phyloP scores from a whole-genome alignment of 2,797 vertebrate species.

The Sitta carolinensis region DNA sequence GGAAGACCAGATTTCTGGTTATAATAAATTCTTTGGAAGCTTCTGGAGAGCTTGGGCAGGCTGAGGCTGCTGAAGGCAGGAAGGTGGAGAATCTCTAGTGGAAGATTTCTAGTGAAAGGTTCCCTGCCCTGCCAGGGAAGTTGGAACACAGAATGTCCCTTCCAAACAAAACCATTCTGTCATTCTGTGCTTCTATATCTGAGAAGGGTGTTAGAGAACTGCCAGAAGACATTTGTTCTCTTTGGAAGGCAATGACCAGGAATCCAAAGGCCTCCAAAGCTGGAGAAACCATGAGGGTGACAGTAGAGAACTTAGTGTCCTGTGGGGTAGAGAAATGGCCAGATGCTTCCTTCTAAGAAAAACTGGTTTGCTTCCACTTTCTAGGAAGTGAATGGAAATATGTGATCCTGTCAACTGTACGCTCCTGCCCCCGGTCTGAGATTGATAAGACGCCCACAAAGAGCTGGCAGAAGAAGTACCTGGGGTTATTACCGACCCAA shows the following conservation, averaged over 20 bases:
- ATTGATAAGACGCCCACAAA: slow-evolving; percentile 72
- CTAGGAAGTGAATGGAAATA: slow-evolving; percentile 90
- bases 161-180: neutral
- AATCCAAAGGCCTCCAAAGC: neutral
- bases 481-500: slow-evolving; percentile 83
- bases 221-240: fast-evolving
- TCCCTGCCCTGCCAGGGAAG: neutral
- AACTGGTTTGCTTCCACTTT: neutral
- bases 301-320: neutral
- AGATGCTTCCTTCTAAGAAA: neutral
- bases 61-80: neutral
- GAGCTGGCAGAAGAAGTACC: slow-evolving; percentile 79
- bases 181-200: neutral
- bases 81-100: neutral
- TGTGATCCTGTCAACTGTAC: slow-evolving; percentile 85
- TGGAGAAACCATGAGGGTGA: neutral
- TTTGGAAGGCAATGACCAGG: neutral
- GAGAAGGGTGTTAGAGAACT: neutral
- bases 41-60: neutral
- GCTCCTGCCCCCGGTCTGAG: slow-evolving; percentile 74
- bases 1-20: neutral
- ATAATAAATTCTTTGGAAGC: neutral
- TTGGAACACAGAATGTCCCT: neutral
- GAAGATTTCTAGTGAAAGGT: neutral
- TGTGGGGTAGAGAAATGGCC: neutral